Evolutionary conservation across 2,888 invertebrate species (phyloP), one percentile per base, ranked within the genome.

Genomic region (Heliconius cydno): DNA sequence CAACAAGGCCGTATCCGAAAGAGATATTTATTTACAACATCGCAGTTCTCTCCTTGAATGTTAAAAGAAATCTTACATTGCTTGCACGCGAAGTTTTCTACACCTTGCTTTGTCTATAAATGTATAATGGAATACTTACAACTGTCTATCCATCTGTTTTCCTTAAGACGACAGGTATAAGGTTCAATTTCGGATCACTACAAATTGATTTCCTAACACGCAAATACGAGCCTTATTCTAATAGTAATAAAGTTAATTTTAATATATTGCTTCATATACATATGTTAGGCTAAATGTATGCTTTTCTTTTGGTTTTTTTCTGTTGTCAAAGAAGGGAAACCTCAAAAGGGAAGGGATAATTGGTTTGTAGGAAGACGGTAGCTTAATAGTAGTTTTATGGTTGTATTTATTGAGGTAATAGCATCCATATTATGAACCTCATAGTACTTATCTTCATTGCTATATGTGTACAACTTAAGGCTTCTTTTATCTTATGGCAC

Each of bases 31-130:
- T 86, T 84, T 85, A 84, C 85, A 82, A 84, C 84, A 86, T 84
- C 85, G 76, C 81, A 83, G 79, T 86, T 92, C 89, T 92, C 92
- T 91, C 90, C 91, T 91, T 92, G 92, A 91, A 90, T 90, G 93
- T 87, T 89, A 89, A 91, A 94, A 94, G 94, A 94, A 94, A 93
- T 93, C 93, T 91, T 85, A 82, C 82, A 85, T 87, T 85, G 88
- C 93, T 87, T 86, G 88, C 94, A 94, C 93, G 94, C 94, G 89
- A 92, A 87, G 91, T 89, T 94, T 94, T 94, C 93, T 89, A 88
- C 87, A 80, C 86, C 84, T 83, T 84, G 85, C 83, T 80, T 82
- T 83, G 82, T 83, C 84, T 85, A 83, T 88, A 88, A 87, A 88
- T 85, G 88, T 86, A 86, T 85, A 81, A 68, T 57, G 66, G 73